Evolutionary conservation across 2,113 vertebrate genomes (phyloP).

Genomic region (Calidris pugnax): DNA sequence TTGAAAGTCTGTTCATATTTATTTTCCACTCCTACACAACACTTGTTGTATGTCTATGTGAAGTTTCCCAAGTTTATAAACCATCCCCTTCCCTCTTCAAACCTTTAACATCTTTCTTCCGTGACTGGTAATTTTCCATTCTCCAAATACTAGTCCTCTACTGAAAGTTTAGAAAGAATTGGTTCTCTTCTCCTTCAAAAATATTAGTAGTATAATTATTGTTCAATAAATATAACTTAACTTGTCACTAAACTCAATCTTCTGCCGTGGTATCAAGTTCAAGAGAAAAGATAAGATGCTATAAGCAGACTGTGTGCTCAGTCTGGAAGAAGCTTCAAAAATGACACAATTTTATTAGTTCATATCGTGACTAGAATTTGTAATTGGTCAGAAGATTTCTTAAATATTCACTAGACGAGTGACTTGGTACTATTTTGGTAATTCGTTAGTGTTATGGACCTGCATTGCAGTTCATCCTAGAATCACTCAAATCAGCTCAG

Average conservation of each 20-base stretch:
- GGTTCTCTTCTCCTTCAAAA: not conserved
- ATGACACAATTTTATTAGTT: not conserved
- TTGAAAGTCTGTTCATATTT: conserved; percentile 9
- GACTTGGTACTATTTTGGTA: not conserved
- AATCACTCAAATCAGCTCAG: not conserved
- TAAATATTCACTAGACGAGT: not conserved
- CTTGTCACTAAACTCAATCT: not conserved
- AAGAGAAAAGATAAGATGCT: not conserved
- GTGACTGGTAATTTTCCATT: not conserved
- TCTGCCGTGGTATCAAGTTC: not conserved
- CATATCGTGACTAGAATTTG: not conserved
- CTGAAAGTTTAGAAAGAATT: not conserved
- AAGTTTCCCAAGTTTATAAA: not conserved
- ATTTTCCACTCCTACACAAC: conserved; percentile 15
- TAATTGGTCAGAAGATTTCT: not conserved
- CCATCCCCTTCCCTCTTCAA: not conserved
- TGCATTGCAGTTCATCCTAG: not conserved
- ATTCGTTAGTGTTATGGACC: not conserved
- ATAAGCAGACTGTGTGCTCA: not conserved
- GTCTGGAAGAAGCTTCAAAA: not conserved
- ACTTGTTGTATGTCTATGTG: not conserved
- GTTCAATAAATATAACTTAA: not conserved
- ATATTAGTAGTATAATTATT: not conserved
- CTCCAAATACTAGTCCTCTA: not conserved
- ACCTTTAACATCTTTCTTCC: not conserved